phyloP scores from a whole-genome alignment of 37 sponge, comb jelly and placozoan genomes.

The Lycopodina hypogea region DNA sequence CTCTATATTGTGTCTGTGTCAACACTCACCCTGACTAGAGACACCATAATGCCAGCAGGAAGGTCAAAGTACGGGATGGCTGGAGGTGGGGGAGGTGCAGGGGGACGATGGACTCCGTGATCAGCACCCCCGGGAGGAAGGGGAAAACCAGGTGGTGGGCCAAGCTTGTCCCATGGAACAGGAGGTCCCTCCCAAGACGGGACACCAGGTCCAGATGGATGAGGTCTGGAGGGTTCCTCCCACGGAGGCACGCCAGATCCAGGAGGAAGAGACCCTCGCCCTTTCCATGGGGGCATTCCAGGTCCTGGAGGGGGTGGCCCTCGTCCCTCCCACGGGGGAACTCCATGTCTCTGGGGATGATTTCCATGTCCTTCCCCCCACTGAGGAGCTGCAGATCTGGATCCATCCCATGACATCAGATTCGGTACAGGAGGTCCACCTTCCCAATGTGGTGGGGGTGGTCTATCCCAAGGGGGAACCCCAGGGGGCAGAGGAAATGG shows the following conservation, averaged over 20 bases:
- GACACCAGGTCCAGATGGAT: background rate
- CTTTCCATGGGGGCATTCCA: background rate
- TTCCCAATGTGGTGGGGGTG: conserved; percentile 16
- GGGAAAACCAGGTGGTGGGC: conserved; percentile 15
- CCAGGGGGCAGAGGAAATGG: conserved; percentile 29
- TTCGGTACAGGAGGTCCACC: conserved; percentile 13
- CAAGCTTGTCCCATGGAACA: background rate
- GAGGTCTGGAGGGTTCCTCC: background rate
- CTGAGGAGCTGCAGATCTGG: too few relatives aligned
- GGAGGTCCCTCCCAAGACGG: conserved; percentile 22
- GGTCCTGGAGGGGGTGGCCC: too few relatives aligned
- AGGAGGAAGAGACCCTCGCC: conserved; percentile 24
- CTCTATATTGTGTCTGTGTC: too few relatives aligned
- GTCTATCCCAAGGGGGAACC: conserved; percentile 20
- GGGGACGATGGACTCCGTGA: conserved; percentile 22
- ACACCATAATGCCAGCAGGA: conserved; percentile 93
- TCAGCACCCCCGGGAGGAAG: conserved; percentile 17
- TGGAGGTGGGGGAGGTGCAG: conserved; percentile 44
- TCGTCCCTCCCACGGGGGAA: too few relatives aligned
- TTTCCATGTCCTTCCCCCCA: too few relatives aligned
- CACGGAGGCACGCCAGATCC: background rate
- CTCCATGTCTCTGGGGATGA: too few relatives aligned
- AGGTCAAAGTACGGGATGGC: conserved; percentile 93
- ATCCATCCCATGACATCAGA: background rate
- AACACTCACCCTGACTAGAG: conserved; percentile 74